phyloP scores from a whole-genome alignment of 1,140 invertebrate genomes.

The Alviniconcha marisindica region DNA sequence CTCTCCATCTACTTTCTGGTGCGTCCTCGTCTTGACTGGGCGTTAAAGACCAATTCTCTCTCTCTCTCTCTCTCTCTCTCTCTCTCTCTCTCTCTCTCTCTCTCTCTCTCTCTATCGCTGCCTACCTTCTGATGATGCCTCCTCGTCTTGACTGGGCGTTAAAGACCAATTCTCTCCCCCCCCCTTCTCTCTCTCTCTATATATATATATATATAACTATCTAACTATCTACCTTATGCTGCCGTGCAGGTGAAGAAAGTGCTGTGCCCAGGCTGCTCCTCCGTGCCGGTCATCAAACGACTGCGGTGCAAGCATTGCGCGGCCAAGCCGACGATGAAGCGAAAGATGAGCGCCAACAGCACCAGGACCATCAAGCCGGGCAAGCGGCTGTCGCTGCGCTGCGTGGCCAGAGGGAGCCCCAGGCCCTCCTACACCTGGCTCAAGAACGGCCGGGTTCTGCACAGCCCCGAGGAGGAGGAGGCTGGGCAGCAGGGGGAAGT shows the following conservation, averaged over 20 bases:
- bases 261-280: conserved; percentile 15
- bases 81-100: no score
- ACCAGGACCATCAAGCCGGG: conserved; percentile 15
- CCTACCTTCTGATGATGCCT: no score
- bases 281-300: conserved; percentile 24
- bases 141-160: no score
- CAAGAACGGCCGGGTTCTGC: conserved; percentile 8
- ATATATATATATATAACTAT: no score
- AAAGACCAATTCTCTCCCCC: no score
- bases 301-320: conserved; percentile 36
- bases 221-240: no score
- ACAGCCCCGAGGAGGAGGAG: not conserved
- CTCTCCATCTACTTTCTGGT: no score
- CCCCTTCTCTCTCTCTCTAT: no score
- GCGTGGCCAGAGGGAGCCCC: conserved; percentile 29
- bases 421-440: conserved; percentile 23
- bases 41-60: no score
- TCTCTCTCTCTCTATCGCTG: no score
- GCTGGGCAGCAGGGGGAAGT: not conserved
- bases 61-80: no score
- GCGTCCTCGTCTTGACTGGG: no score
- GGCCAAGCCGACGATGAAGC: not conserved
- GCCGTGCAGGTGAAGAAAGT: conserved; percentile 24
- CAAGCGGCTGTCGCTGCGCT: conserved; percentile 19
- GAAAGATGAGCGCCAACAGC: conserved; percentile 24